Evolutionary conservation across 1,140 invertebrate genomes (phyloP).

Genomic region (Lasioglossum baleicum): DNA sequence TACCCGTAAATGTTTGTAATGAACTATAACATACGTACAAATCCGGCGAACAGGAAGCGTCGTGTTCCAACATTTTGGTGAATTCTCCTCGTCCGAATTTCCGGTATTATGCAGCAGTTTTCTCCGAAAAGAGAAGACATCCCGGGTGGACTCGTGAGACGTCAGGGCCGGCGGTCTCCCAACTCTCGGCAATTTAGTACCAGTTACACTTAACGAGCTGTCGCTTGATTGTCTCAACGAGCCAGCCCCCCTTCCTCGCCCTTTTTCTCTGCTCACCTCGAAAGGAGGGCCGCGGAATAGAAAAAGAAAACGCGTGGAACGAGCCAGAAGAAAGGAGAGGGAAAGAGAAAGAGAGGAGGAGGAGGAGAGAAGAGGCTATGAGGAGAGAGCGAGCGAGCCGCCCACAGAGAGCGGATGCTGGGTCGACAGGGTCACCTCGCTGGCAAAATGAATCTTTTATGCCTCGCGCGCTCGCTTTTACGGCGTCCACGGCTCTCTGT

Average conservation of each 20-base stretch:
- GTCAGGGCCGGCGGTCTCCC: conserved; percentile 13
- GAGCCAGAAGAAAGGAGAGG: background rate
- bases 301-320: conserved; percentile 24
- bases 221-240: conserved; percentile 59
- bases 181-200: conserved; percentile 61
- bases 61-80: no score
- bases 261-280: conserved; percentile 32
- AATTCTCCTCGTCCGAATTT: no score
- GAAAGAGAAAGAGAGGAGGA: conserved; percentile 10
- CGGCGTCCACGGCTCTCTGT: conserved; percentile 39
- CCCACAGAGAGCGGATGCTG: conserved; percentile 65
- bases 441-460: conserved; percentile 66
- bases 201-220: conserved; percentile 49
- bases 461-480: conserved; percentile 53
- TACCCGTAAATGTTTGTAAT: no score
- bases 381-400: conserved; percentile 36
- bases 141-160: no score
- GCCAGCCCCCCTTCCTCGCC: conserved; percentile 7
- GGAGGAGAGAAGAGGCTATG: background rate
- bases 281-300: conserved; percentile 9
- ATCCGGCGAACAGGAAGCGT: no score
- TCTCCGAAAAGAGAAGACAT: no score
- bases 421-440: conserved; percentile 64
- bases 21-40: no score
- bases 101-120: no score